Evolutionary conservation across 1,140 invertebrate species (phyloP).

Genomic region (Alviniconcha marisindica): DNA sequence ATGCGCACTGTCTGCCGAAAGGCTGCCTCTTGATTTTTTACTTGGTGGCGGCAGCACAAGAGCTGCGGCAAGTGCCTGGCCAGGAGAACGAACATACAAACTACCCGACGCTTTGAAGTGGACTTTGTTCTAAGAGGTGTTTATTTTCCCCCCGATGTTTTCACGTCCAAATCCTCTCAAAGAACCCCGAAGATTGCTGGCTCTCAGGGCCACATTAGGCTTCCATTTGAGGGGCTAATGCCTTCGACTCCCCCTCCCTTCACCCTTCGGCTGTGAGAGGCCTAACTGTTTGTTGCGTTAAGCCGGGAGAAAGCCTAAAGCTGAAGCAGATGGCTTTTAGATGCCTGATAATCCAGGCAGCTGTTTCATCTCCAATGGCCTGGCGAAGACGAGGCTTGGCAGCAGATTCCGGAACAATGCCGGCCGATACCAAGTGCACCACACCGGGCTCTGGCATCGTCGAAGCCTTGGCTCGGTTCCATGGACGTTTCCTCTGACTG

Average conservation of each 20-base stretch:
- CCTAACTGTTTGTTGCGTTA: neutral
- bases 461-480: neutral
- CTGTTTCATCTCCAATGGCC: conserved; percentile 5
- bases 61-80: neutral
- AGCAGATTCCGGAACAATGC: neutral
- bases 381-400: neutral
- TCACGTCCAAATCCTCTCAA: conserved; percentile 6
- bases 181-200: conserved; percentile 6
- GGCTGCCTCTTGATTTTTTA: neutral
- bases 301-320: neutral
- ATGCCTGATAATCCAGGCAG: conserved; percentile 20
- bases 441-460: too few relatives aligned
- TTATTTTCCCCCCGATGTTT: conserved; percentile 9
- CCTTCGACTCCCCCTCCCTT: neutral
- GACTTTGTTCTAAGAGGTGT: conserved; percentile 13
- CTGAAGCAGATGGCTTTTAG: conserved; percentile 26
- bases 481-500: neutral
- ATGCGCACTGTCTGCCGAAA: neutral
- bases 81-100: neutral
- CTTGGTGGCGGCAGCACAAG: neutral
- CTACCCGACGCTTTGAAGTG: conserved; percentile 18
- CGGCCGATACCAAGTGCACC: too few relatives aligned
- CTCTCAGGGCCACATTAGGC: conserved; percentile 23
- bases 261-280: neutral
- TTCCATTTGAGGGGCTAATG: conserved; percentile 5